Evolutionary conservation across 2,113 vertebrate genomes (phyloP).

Genomic region (Apodemus speciosus): DNA sequence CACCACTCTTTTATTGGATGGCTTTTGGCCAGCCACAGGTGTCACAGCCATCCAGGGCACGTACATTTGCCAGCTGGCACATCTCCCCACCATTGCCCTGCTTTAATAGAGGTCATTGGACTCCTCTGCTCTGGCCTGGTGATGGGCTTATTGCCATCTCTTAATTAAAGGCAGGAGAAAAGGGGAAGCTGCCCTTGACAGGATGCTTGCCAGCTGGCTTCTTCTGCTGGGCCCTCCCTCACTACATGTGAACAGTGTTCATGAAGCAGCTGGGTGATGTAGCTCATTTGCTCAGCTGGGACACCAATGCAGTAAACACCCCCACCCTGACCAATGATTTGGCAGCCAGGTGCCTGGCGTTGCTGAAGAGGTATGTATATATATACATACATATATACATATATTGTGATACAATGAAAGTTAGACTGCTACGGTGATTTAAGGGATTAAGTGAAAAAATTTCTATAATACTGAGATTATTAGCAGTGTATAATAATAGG

Average conservation of each 20-base stretch:
- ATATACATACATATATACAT: too few relatives aligned
- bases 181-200: constrained; percentile 56
- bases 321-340: not conserved
- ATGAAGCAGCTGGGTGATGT: constrained; percentile 71
- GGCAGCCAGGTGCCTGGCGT: not conserved
- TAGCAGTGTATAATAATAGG: not conserved
- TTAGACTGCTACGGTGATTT: not conserved
- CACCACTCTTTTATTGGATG: constrained; percentile 50
- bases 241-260: constrained; percentile 8
- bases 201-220: constrained; percentile 72
- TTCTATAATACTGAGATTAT: not conserved
- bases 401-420: not conserved
- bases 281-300: constrained; percentile 60
- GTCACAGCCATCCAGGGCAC: constrained; percentile 57
- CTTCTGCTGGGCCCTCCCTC: constrained; percentile 21
- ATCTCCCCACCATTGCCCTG: constrained; percentile 44
- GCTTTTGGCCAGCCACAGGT: constrained; percentile 70
- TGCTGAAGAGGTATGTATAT: not conserved
- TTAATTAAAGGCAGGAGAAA: constrained; percentile 77
- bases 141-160: constrained; percentile 75
- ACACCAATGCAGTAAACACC: not conserved
- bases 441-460: not conserved
- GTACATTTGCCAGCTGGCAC: constrained; percentile 71
- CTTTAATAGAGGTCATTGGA: constrained; percentile 76
- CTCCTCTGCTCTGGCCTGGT: constrained; percentile 47